Evolutionary conservation across 2,113 vertebrate species (phyloP).

Genomic region (Ochotona princeps): DNA sequence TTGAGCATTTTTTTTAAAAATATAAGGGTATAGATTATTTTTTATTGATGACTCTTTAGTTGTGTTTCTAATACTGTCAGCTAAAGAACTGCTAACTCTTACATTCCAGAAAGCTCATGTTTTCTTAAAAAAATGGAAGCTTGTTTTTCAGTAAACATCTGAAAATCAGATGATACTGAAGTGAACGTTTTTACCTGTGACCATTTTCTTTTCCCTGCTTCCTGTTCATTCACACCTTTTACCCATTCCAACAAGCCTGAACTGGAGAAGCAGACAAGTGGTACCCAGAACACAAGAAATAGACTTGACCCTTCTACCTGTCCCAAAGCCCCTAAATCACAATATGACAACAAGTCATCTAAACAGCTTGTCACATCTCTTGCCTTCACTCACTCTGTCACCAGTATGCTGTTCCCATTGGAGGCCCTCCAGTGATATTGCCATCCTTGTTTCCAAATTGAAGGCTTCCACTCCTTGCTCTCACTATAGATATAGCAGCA

Average conservation of each 20-base stretch:
- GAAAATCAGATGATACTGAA: background rate
- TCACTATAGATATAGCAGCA: background rate
- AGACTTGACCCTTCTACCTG: background rate
- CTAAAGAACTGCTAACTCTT: background rate
- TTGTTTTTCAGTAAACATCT: rapidly evolving
- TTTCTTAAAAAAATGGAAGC: background rate
- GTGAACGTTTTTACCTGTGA: background rate
- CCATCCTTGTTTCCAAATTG: background rate
- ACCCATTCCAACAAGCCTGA: background rate
- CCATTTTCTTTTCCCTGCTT: background rate
- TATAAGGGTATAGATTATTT: background rate
- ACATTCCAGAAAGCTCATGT: background rate
- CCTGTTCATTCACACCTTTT: background rate
- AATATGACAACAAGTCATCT: background rate
- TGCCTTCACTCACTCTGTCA: background rate
- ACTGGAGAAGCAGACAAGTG: background rate
- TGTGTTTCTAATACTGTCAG: background rate
- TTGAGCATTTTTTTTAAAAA: background rate
- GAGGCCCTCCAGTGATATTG: background rate
- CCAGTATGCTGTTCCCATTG: background rate
- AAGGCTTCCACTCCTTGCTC: background rate
- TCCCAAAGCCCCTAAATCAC: background rate
- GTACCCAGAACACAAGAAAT: no score
- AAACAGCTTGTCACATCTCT: background rate
- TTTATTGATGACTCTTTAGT: background rate